Base-by-base conservation (phyloP, 2,888 invertebrate species). In the Ariolimax columbianus region DNA sequence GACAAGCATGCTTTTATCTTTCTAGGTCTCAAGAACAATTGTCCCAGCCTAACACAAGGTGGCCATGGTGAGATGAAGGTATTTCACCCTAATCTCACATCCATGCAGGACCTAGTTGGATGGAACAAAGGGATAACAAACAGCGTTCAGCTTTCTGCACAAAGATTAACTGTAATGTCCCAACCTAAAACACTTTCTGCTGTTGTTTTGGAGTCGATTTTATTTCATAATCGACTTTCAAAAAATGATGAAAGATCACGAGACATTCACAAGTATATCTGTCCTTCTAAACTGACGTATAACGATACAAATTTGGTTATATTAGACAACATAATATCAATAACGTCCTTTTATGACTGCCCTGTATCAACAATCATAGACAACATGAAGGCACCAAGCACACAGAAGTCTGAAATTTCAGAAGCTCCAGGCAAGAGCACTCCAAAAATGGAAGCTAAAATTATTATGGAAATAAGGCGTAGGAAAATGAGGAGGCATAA, bases 401-500 rank as follows among this genome's bases (percentile, higher is more conserved):
- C 17, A 33, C 19, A 79, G 2, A 70, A 84, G 38, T 30, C 78
- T 55, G 59, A 84, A 30, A 33, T 84, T 0, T 23, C 19, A n/a
- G 79, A 84, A 40, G 47, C 36, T 11, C 78, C 84, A 30, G 78
- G 72, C 9, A 78, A 14, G 14, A 4, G 33, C 14, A n/a, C 75
- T 63, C 59, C 73, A 0, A 80, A 77, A 17, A 88, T 83, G 82
- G 78, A 85, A 30, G 88, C 88, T 6, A 83, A 82, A 33, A 55
- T 73, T 30, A 88, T 89, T 51, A 72, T 88, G 83, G 86, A 79
- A 43, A 88, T 88, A 43, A 82, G 88, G 7, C 86, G 87, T 30
- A 87, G 84, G 47, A 88, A 88, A 84, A 90, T 90, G 90, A 89
- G 89, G 40, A 87, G 86, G 33, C 90, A 90, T 73, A 86, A 86